phyloP scores from a whole-genome alignment of 2,888 invertebrate species.

The Hirtodrosophila cameraria region DNA sequence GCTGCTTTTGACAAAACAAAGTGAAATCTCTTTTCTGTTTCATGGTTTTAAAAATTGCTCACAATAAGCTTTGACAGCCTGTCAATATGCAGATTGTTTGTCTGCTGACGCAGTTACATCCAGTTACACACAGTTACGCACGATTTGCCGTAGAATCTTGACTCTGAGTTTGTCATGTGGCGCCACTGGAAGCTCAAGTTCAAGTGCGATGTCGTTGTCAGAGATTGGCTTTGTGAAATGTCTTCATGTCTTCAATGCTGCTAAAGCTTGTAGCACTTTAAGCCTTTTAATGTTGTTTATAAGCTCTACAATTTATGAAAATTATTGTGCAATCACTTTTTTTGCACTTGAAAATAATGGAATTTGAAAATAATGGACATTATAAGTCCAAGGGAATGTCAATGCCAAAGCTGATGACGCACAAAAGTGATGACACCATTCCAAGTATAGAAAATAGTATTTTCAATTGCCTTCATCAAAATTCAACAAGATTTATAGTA shows the following conservation, averaged over 20 bases:
- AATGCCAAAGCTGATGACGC: constrained; percentile 52
- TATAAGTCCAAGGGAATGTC: constrained; percentile 47
- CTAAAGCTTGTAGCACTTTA: constrained; percentile 49
- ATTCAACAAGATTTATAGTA: no score
- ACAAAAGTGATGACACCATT: constrained; percentile 19
- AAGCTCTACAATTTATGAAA: constrained; percentile 28
- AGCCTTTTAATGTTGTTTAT: constrained; percentile 62
- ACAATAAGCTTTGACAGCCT: constrained; percentile 72
- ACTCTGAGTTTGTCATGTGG: constrained; percentile 35
- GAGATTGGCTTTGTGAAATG: constrained; percentile 59
- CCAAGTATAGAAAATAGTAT: neutral
- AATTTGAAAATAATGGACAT: constrained; percentile 11
- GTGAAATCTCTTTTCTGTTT: constrained; percentile 18
- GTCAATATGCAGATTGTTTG: constrained; percentile 78
- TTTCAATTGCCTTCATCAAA: no score
- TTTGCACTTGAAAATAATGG: constrained; percentile 32
- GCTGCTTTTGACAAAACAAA: constrained; percentile 70
- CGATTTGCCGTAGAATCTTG: constrained; percentile 61
- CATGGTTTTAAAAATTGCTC: constrained; percentile 47
- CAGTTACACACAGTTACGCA: constrained; percentile 60
- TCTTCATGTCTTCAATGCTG: constrained; percentile 5
- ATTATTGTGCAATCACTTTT: constrained; percentile 33
- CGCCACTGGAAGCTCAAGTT: constrained; percentile 62
- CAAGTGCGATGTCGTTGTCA: constrained; percentile 57
- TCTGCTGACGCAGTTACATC: constrained; percentile 50